A percentile compares a stretch with the other conserved stretches of the same genome.
phyloP scores from a whole-genome alignment of 2,797 vertebrate species.

The Morus bassanus region DNA sequence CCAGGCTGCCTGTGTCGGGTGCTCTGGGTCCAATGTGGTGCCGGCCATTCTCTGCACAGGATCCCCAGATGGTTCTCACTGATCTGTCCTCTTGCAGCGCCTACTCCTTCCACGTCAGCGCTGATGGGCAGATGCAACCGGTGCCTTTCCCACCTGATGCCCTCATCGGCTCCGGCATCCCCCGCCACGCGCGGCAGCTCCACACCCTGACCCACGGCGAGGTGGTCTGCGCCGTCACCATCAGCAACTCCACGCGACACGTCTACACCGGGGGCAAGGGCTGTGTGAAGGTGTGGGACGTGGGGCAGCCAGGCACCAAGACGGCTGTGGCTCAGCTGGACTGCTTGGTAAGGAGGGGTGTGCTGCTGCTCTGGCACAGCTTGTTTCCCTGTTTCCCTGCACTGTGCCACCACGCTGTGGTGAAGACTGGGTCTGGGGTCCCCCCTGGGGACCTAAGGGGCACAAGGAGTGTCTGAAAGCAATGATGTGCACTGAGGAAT shows the following conservation, averaged over 20 bases:
- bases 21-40: accelerated
- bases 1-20: accelerated
- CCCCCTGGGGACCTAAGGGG: background rate
- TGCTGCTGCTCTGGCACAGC: accelerated
- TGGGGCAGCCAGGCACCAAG: constrained; percentile 66
- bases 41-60: accelerated
- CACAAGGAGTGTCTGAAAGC: background rate
- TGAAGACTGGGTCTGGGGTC: background rate
- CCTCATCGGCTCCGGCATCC: constrained; percentile 78
- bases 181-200: constrained; percentile 79
- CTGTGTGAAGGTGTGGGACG: constrained; percentile 89
- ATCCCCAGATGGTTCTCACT: background rate
- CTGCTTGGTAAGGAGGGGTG: constrained; percentile 66
- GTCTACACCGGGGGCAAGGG: constrained; percentile 86
- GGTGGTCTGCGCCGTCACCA: constrained; percentile 84
- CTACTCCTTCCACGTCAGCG: constrained; percentile 82
- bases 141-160: constrained; percentile 82
- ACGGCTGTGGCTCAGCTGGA: constrained; percentile 72
- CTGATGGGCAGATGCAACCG: constrained; percentile 83
- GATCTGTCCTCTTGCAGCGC: constrained; percentile 30
- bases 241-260: constrained; percentile 81
- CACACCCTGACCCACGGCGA: constrained; percentile 81
- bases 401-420: background rate
- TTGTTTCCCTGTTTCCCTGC: background rate
- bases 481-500: accelerated